Evolutionary conservation across 2,113 vertebrate genomes (phyloP), one percentile per base, ranked within the genome.

Genomic region (Anthoscopus minutus): DNA sequence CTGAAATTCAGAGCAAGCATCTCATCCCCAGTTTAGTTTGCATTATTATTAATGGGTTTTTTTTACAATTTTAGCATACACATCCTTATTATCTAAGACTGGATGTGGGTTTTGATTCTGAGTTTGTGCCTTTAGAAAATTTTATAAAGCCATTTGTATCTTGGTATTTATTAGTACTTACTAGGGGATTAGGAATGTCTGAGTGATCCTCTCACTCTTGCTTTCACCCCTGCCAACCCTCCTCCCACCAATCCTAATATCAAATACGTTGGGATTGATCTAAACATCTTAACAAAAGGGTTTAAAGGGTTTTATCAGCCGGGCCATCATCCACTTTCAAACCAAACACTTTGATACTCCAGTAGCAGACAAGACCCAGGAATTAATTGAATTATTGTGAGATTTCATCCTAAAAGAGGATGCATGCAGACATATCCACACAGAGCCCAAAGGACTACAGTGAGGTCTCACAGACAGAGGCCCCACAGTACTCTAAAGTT

Each of bases 401-500:
- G 23, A 19, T 25, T 50, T 47, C 27, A 35, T 33, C 12, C 45
- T 27, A 45, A 2, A 4, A 53, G 9, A 25, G 4, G 11, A 31
- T 33, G 24, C 8, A 42, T 1, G 3, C 7, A 72, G 31, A 47
- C 30, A 14, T 6, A 5, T 4, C 44, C 17, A 54, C 0, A 1
- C 10, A 35, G 9, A 65, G 28, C 24, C 48, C 3, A 2, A 51
- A 66, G 42, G 20, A 31, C 44, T 35, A 23, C 6, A 42, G 12
- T 4, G 27, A 44, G 30, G 42, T 77, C 18, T 67, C 58, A 50
- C 6, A 64, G 48, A 19, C 11, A 51, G 22, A 72, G 44, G 58
- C 3, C 9, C 24, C 35, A 17, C 8, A 37, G 24, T 1, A 8
- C 20, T 9, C 12, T 2, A 42, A 14, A 28, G 2, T 28, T n/a